A percentile compares a stretch with the other conserved stretches of the same genome.
These are phyloP conservation scores for Melanerpes formicivorus DNA, from an alignment of 2,113 vertebrate genomes.

Conservation along the genomic window DNA sequence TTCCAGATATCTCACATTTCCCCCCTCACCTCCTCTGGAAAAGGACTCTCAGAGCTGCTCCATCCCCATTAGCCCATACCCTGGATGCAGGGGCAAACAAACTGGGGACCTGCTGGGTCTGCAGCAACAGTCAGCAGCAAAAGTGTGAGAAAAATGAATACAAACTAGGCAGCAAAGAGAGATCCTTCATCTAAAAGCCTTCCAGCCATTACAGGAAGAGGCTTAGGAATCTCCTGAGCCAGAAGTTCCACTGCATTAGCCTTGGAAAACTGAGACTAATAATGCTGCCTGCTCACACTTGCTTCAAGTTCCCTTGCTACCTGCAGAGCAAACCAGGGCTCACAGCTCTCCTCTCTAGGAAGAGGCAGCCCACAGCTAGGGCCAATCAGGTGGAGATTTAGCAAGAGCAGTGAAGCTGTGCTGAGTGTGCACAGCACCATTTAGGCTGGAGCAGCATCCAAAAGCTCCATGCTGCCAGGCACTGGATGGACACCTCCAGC, in stretches of 20 bases:
- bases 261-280: background rate
- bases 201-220: background rate
- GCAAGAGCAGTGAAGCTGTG: background rate
- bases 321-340: background rate
- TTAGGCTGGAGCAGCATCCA: background rate
- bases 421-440: background rate
- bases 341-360: background rate
- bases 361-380: background rate
- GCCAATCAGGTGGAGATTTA: background rate
- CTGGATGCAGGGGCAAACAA: background rate
- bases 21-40: background rate
- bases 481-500: background rate
- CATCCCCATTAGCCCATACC: background rate
- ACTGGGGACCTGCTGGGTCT: background rate
- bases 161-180: background rate
- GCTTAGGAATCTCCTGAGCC: background rate
- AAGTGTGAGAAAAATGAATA: background rate
- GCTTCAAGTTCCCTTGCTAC: background rate
- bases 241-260: background rate
- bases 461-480: background rate
- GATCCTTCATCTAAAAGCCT: background rate
- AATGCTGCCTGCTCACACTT: background rate
- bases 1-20: background rate
- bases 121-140: background rate
- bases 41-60: background rate